Evolutionary conservation across 2,113 vertebrate genomes (phyloP), one percentile per base, ranked within the genome.

Genomic region (Melanerpes formicivorus): DNA sequence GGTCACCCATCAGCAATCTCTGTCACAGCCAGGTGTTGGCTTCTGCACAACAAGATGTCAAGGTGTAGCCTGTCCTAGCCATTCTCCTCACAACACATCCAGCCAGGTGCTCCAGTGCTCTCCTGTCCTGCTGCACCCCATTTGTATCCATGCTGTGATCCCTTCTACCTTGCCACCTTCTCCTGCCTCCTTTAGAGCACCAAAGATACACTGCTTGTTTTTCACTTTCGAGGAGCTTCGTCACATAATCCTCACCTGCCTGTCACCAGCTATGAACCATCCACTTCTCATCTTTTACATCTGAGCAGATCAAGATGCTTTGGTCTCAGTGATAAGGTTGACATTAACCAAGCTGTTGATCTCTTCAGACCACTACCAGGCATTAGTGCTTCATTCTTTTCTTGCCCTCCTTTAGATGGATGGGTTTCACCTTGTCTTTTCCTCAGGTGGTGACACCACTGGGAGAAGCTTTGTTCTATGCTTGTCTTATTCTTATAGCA

Each of bases 361-460:
- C 27, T 83, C 15, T 52, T 76, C 74, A 69, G 58, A 46, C 11
- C 19, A 11, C 11, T 15, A 71, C 16, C 22, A 81, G 70, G 19
- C 65, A 52, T 12, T 0, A 0, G 69, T 52, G 50, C 73, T 48
- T 64, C 3, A 0, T 23, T 62, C 17, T 34, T 79, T 21, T 32
- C 52, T 80, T 88, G 52, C 10, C 26, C 18, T 77, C 3, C 29
- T 52, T 12, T 55, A 44, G 22, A 34, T 14, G 54, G 29, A 18
- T 40, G 62, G 8, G 12, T 78, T 93, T 95, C 23, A 64, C 60
- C 23, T 74, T 50, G 9, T 63, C 8, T 66, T 86, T 70, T 78
- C 18, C 46, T 81, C 55, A 21, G 42, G 58, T 30, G 58, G 40
- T 63, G 52, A 40, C n/a, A 18, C 80, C 27, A 29, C 13, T 37